Conservation (phyloP, 2,797 vertebrate genomes). For the Cryptoprocta ferox region DNA sequence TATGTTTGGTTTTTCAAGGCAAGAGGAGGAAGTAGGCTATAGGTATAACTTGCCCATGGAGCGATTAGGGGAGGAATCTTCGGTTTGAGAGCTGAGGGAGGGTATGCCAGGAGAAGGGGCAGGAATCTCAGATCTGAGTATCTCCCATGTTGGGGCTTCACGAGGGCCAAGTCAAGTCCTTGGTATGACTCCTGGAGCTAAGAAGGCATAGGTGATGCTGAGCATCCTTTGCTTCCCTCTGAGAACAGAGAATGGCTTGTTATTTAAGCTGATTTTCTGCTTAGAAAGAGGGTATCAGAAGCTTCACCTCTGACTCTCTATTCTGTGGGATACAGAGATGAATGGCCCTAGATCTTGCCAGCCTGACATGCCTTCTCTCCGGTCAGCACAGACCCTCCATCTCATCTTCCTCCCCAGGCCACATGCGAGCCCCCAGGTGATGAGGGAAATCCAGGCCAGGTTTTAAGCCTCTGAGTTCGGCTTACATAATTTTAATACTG, state of each 20-base stretch:
- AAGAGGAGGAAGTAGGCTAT: neutral
- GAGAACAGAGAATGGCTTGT: neutral
- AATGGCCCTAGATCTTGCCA: neutral
- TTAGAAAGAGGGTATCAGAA: neutral
- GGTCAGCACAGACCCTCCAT: neutral
- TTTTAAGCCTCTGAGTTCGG: slow-evolving; percentile 73
- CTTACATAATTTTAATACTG: slow-evolving; percentile 82
- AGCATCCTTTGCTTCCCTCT: neutral
- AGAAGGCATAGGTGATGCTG: neutral
- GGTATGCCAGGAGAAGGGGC: fast-evolving
- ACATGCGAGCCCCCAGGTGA: slow-evolving; percentile 56
- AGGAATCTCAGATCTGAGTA: neutral
- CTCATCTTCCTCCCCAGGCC: neutral
- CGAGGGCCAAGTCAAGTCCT: neutral
- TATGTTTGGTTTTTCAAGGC: neutral
- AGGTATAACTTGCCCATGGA: neutral
- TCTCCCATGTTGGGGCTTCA: neutral
- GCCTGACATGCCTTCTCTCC: neutral
- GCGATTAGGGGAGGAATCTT: neutral
- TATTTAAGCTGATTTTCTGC: neutral
- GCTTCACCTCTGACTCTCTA: neutral
- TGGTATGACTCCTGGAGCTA: neutral
- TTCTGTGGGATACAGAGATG: neutral
- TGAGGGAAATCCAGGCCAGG: slow-evolving; percentile 76
- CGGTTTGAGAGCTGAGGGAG: neutral